These are phyloP conservation scores for Alviniconcha marisindica DNA, from an alignment of 1,140 invertebrate genomes.

Conservation along the genomic window DNA sequence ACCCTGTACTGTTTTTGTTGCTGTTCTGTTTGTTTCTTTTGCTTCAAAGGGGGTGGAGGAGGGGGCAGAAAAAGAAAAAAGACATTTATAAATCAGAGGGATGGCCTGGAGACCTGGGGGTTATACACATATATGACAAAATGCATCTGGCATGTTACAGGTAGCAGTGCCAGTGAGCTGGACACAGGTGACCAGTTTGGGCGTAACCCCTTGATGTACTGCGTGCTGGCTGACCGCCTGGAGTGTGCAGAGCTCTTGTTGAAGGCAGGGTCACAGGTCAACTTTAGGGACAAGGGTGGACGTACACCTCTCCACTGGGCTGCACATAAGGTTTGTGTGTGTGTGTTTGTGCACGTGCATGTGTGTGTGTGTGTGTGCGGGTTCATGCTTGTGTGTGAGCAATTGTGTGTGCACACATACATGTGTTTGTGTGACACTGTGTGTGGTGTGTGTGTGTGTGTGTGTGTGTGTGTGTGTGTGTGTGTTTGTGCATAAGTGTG, in stretches of 20 bases:
- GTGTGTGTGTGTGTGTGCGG: neutral
- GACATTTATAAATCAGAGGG: too few relatives aligned
- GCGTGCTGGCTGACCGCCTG: slow-evolving; percentile 72
- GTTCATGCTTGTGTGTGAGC: neutral
- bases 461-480: too few relatives aligned
- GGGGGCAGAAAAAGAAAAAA: too few relatives aligned
- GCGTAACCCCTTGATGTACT: slow-evolving; percentile 75
- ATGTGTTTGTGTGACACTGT: too few relatives aligned
- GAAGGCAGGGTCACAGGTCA: slow-evolving; percentile 71
- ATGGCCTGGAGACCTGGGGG: too few relatives aligned
- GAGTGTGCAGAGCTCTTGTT: slow-evolving; percentile 74
- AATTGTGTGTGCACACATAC: neutral
- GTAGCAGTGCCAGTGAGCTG: slow-evolving; percentile 59
- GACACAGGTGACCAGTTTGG: slow-evolving; percentile 75
- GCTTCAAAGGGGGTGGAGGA: too few relatives aligned
- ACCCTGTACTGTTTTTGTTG: too few relatives aligned
- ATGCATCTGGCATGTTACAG: too few relatives aligned
- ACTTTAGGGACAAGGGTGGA: slow-evolving; percentile 73
- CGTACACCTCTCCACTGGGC: slow-evolving; percentile 76
- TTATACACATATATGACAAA: too few relatives aligned
- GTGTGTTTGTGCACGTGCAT: neutral
- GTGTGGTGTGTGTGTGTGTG: too few relatives aligned
- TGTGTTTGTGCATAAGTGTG: too few relatives aligned
- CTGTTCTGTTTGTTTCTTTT: too few relatives aligned
- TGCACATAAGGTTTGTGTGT: slow-evolving; percentile 72